phyloP scores from a whole-genome alignment of 2,888 invertebrate genomes.

The Ochropleura plecta region DNA sequence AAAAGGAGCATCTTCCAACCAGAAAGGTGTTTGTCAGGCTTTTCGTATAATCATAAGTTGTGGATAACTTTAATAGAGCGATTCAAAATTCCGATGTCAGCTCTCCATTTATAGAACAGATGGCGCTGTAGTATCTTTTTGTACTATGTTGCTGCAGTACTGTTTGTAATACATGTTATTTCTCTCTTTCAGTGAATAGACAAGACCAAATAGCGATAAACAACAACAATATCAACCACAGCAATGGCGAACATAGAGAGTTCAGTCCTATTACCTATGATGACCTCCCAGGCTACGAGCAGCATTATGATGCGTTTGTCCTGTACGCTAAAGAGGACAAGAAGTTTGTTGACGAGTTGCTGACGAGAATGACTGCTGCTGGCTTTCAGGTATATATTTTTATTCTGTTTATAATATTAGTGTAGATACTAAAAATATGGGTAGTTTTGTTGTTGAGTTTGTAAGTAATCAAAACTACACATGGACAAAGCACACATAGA shows the following conservation, averaged over 20 bases:
- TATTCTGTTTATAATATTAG: no score
- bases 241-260: constrained; percentile 29
- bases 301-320: constrained; percentile 95
- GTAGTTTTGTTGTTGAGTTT: not conserved
- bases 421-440: not conserved
- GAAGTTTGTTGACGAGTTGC: constrained; percentile 92
- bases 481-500: not conserved
- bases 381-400: constrained; percentile 90
- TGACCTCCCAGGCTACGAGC: constrained; percentile 89
- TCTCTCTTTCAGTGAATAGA: constrained; percentile 45
- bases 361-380: constrained; percentile 91
- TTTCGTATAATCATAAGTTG: no score
- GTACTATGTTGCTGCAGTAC: no score
- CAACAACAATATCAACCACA: constrained; percentile 42
- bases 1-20: no score
- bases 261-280: constrained; percentile 83
- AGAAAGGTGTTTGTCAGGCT: no score
- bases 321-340: constrained; percentile 94
- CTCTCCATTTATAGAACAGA: no score
- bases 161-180: no score
- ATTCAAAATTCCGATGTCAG: no score
- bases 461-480: not conserved
- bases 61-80: no score
- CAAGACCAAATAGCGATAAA: constrained; percentile 58
- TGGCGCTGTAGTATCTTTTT: no score